These are phyloP conservation scores for Leptosomus discolor DNA, from an alignment of 2,113 vertebrate species.

Conservation along the genomic window DNA sequence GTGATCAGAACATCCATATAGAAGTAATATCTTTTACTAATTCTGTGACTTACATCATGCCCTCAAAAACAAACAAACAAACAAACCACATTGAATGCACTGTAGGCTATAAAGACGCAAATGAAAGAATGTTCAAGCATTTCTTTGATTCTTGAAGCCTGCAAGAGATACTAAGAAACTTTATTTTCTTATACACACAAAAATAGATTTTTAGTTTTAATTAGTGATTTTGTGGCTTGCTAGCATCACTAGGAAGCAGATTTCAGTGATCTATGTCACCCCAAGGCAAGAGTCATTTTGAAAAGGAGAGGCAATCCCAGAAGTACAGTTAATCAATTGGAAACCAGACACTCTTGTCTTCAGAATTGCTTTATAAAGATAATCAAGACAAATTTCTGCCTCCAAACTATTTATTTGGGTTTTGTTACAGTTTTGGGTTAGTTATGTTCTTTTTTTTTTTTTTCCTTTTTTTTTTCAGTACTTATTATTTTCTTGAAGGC, in stretches of 20 bases:
- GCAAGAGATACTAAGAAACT: neutral
- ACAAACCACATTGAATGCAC: neutral
- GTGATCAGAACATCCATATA: neutral
- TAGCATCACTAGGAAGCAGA: neutral
- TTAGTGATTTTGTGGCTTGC: neutral
- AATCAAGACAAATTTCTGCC: slow-evolving; percentile 28
- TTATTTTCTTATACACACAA: neutral
- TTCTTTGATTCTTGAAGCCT: neutral
- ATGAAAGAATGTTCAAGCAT: neutral
- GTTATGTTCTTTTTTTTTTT: rapidly evolving
- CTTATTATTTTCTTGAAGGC: neutral
- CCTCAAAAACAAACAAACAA: neutral
- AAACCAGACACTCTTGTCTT: neutral
- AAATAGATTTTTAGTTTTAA: neutral
- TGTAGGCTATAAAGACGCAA: neutral
- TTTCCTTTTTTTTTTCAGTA: neutral
- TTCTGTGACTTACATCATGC: neutral
- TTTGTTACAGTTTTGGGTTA: rapidly evolving
- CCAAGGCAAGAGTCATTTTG: neutral
- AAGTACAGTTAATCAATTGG: slow-evolving; percentile 18
- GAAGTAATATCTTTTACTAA: neutral
- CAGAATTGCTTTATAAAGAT: neutral
- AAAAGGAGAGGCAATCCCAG: neutral
- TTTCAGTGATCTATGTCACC: neutral
- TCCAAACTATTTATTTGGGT: neutral